Evolutionary conservation across 2,888 invertebrate species (phyloP), one percentile per base, ranked within the genome.

Genomic region (Mythimna loreyi): DNA sequence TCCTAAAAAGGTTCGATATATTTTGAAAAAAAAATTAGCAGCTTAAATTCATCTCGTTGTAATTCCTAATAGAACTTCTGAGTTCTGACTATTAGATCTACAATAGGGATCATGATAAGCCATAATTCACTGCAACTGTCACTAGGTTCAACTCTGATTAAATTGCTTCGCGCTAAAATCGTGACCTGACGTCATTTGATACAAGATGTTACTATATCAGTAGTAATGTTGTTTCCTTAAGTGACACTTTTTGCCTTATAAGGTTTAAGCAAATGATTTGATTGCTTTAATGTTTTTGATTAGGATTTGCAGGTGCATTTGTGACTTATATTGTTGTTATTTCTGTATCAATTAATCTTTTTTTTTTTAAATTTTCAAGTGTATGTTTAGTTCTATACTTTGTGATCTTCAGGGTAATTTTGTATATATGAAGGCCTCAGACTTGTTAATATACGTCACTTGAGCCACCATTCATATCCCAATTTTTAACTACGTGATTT

Each of bases 101-200:
- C 25, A 49, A 8, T 28, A 30, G 8, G 8, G 19, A 66, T 66
- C 67, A 73, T 58, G 78, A 78, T 73, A 75, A 69, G 49, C 74
- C 55, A 80, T 90, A 90, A 90, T 89, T 89, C 85, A 87, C 86
- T 83, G 83, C 82, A 72, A 89, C 88, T 93, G 92, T 92, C 92
- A 91, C 89, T 90, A 86, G 77, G 81, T 82, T 74, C 80, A 80
- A 78, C 86, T 85, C 84, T 90, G 90, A 92, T 92, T 91, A 91
- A 89, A 92, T 90, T 90, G 87, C 88, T 89, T 85, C 84, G 84
- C 79, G 75, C 86, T 85, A 83, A 77, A 83, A 76, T 93, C 93
- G 93, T 93, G 93, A 91, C 88, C 82, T 92, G 91, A 92, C 91
- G 90, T 93, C 92, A 92, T 82, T 86, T 68, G 67, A 47, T 58